Base-by-base conservation (phyloP, 2,797 vertebrate genomes). In the Triplophysa yarkandensis region DNA sequence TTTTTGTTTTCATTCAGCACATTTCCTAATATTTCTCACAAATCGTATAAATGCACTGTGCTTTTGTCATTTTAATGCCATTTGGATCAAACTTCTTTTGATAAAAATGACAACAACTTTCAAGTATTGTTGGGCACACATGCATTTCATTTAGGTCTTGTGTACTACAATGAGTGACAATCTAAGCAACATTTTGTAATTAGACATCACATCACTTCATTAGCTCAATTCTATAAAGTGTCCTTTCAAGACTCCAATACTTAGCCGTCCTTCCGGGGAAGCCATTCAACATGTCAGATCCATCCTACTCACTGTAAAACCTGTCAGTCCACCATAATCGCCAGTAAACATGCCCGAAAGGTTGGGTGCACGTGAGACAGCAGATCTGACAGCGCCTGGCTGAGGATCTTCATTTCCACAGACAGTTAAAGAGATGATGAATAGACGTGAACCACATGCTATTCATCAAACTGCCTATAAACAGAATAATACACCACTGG, bases 171-270 rank as follows among this genome's bases (percentile, higher is more conserved):
- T 43, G 46, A 64, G 21, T 69, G 71, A 74, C 79, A 71, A 62
- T 74, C 58, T 68, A 62, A 69, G 76, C 54, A 69, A 68, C 50
- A 36, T 65, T 68, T 61, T 41, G 30, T 69, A 81, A 78, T 72
- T 69, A 65, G 58, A 81, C 76, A 75, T 44, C 30, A 32, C 50
- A 58, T 72, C 76, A 72, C 44, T 64, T 71, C 72, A 76, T 78
- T 81, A 78, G 68, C 72, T 65, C 76, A 54, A 75, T 75, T 61
- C 72, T 69, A 9, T 30, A 44, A 66, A 52, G 50, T 25, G 54
- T 63, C 71, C 25, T 69, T 46, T 63, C 57, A 23, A 32, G 11
- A 54, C 25, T 27, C 34, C 6, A 27, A 44, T 63, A 57, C 61
- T 72, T 52, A 58, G 16, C 34, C n/a, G 39, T 28, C 66, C 77